A percentile compares a stretch with the other conserved stretches of the same genome.
These are phyloP conservation scores for Barnardius zonarius DNA, from an alignment of 2,113 vertebrate species.

Conservation along the genomic window DNA sequence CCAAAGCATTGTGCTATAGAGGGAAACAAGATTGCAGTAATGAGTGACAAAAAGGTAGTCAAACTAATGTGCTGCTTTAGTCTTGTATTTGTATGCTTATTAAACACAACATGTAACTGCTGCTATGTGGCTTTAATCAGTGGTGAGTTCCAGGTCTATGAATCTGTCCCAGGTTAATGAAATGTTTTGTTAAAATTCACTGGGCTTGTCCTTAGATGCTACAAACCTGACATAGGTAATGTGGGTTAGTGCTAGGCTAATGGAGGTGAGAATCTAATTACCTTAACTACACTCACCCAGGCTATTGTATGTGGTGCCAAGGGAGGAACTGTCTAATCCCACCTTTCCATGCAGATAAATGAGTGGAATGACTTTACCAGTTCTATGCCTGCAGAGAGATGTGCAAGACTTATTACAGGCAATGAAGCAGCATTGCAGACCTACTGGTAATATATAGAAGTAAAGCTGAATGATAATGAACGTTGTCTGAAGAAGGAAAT, in stretches of 20 bases:
- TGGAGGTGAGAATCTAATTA: not conserved
- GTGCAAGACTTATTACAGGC: not conserved
- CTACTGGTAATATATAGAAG: not conserved
- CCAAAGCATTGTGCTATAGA: not conserved
- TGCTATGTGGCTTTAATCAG: not conserved
- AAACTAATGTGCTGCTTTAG: not conserved
- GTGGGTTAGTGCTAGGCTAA: not conserved
- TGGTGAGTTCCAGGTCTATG: not conserved
- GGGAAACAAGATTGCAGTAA: not conserved
- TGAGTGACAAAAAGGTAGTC: not conserved
- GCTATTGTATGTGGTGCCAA: not conserved
- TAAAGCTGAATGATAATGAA: not conserved
- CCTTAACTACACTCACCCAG: not conserved
- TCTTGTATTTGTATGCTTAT: not conserved
- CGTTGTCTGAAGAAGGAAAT: not conserved
- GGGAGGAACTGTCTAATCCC: not conserved
- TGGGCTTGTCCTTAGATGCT: not conserved
- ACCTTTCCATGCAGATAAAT: not conserved
- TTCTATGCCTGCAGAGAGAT: not conserved
- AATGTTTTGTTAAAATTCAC: not conserved
- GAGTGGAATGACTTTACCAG: not conserved
- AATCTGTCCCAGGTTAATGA: not conserved
- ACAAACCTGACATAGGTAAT: not conserved
- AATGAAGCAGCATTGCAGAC: not conserved
- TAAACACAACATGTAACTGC: not conserved